Conservation (phyloP, 2,113 vertebrate species). For the Passer montanus region DNA sequence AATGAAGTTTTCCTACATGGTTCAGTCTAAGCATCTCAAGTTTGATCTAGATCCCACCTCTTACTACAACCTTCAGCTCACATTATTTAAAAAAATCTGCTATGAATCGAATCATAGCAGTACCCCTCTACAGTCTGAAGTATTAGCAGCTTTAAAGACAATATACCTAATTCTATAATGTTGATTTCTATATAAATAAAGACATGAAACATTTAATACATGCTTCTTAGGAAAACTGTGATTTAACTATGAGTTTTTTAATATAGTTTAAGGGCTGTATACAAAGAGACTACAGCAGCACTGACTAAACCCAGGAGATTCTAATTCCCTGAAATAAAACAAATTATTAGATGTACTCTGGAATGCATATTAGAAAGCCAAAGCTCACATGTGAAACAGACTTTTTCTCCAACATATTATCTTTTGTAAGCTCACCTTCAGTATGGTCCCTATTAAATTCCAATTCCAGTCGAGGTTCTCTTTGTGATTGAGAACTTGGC, state of each 20-base stretch:
- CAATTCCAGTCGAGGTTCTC: constrained; percentile 98
- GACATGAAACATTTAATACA: not conserved
- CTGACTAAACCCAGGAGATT: not conserved
- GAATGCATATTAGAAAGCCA: not conserved
- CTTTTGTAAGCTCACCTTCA: constrained; percentile 83
- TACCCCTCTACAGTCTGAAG: not conserved
- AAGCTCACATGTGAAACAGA: not conserved
- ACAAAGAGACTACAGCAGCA: not conserved
- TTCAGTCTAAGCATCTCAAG: not conserved
- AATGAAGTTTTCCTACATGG: not conserved
- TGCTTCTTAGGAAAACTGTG: not conserved
- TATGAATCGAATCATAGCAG: not conserved
- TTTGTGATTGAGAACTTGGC: constrained; percentile 96
- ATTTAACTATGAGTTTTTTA: not conserved
- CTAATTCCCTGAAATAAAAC: not conserved
- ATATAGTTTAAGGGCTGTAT: not conserved
- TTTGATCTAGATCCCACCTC: not conserved
- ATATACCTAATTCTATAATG: not conserved
- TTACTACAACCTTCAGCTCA: not conserved
- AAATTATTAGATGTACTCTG: not conserved
- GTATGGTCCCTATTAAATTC: constrained; percentile 94
- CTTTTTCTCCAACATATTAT: not conserved
- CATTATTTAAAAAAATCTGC: not conserved
- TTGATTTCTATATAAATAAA: not conserved
- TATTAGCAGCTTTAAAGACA: not conserved